Percentiles rank a stretch among this genome's conserved stretches.
Evolutionary conservation across 2,113 vertebrate genomes (phyloP).

Genomic region (Sinocyclocheilus anshuiensis): DNA sequence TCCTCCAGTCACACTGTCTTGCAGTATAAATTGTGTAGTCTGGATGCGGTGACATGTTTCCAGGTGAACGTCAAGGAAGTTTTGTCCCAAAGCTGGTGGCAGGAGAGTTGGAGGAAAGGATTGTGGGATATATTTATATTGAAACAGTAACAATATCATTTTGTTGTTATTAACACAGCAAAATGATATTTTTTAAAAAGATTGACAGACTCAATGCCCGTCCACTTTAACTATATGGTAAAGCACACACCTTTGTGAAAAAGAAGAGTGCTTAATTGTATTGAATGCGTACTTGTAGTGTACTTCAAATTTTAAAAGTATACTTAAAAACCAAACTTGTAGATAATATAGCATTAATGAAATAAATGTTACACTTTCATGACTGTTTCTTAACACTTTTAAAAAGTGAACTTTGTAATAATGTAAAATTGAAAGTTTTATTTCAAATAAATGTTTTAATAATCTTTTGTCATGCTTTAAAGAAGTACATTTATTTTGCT

Average conservation of each 20-base stretch:
- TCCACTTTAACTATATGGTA: not conserved
- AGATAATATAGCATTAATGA: no score
- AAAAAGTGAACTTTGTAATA: no score
- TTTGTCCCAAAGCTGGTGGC: not conserved
- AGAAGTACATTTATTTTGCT: no score
- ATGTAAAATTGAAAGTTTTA: no score
- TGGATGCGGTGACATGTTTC: constrained; percentile 21
- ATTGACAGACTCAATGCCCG: not conserved
- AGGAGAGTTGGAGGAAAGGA: constrained; percentile 3
- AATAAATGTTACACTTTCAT: not conserved
- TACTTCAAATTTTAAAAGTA: not conserved
- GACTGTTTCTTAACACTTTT: not conserved
- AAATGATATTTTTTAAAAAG: not conserved
- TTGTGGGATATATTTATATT: not conserved
- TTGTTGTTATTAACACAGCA: not conserved
- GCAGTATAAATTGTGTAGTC: not conserved
- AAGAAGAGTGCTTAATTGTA: not conserved
- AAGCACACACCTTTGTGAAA: not conserved
- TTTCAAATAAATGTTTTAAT: no score
- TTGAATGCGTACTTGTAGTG: not conserved
- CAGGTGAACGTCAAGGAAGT: constrained; percentile 15
- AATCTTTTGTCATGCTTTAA: no score
- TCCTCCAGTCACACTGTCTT: not conserved
- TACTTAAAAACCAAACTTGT: no score
- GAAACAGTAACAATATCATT: not conserved